phyloP scores from a whole-genome alignment of 2,113 vertebrate genomes.

The Ginglymostoma cirratum region DNA sequence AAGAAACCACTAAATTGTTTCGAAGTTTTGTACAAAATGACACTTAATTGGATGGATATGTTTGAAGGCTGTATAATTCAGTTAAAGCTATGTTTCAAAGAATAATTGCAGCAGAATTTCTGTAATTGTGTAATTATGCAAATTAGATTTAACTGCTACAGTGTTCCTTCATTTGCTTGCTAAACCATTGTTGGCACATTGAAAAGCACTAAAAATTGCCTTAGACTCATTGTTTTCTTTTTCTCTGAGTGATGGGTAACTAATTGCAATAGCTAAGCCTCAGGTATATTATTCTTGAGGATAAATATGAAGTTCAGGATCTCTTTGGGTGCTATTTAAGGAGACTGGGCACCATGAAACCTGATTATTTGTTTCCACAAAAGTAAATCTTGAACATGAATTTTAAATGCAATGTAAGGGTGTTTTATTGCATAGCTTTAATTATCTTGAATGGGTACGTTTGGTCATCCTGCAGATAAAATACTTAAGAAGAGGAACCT shows the following conservation, averaged over 20 bases:
- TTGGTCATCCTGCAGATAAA: conserved; percentile 1
- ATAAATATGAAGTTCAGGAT: conserved; percentile 36
- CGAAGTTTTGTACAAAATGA: not conserved
- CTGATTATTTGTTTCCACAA: conserved; percentile 34
- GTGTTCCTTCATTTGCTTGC: not conserved
- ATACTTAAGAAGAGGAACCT: not conserved
- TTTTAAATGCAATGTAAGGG: not conserved
- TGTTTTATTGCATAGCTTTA: not conserved
- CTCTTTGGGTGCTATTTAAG: not conserved
- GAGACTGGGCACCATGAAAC: not conserved
- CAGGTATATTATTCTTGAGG: conserved; percentile 41
- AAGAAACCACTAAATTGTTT: not conserved
- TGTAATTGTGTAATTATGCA: not conserved
- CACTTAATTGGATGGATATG: not conserved
- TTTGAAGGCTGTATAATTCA: not conserved
- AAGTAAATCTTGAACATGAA: conserved; percentile 20
- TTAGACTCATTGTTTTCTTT: not conserved
- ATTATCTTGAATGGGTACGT: not conserved
- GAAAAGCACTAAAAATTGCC: not conserved
- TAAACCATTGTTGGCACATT: not conserved
- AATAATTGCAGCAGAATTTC: not conserved
- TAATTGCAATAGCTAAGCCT: conserved; percentile 39
- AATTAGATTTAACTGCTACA: not conserved
- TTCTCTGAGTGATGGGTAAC: conserved; percentile 35
- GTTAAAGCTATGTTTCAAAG: not conserved